These are phyloP conservation scores for Notodonta dromedarius DNA, from an alignment of 2,888 invertebrate genomes.

Conservation along the genomic window DNA sequence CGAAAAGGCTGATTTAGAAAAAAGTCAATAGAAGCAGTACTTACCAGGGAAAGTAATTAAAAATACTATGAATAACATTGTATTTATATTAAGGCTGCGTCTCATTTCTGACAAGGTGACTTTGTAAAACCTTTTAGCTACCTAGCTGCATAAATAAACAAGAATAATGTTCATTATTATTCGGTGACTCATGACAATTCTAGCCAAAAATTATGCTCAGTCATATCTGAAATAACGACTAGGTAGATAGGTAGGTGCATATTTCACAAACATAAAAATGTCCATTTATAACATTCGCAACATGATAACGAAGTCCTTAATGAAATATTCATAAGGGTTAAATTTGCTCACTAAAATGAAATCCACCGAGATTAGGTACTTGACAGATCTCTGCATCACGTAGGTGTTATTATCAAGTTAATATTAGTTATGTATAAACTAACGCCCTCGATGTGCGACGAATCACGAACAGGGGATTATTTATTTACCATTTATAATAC, in stretches of 20 bases:
- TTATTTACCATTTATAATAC: background rate
- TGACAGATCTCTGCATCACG: slow-evolving; percentile 43
- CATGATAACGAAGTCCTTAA: slow-evolving; percentile 43
- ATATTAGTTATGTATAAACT: slow-evolving; percentile 27
- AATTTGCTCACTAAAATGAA: slow-evolving; percentile 55
- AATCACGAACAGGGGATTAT: slow-evolving; percentile 13
- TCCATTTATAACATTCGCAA: background rate
- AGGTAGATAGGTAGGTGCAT: slow-evolving; percentile 16
- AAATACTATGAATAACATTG: too few relatives aligned
- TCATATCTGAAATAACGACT: slow-evolving; percentile 7
- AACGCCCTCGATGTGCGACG: slow-evolving; percentile 14
- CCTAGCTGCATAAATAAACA: too few relatives aligned
- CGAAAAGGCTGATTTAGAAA: too few relatives aligned
- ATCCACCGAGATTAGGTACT: slow-evolving; percentile 51
- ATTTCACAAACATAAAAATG: background rate
- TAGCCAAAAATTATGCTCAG: too few relatives aligned
- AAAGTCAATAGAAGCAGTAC: too few relatives aligned
- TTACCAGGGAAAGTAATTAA: too few relatives aligned
- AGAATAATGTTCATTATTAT: too few relatives aligned
- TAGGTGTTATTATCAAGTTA: slow-evolving; percentile 37
- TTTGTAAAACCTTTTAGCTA: too few relatives aligned
- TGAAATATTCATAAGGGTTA: slow-evolving; percentile 62
- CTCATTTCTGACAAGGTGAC: too few relatives aligned
- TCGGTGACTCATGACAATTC: too few relatives aligned
- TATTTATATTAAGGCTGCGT: too few relatives aligned